Evolutionary conservation across 2,797 vertebrate genomes (phyloP), one percentile per base, ranked within the genome.

Genomic region (Enteromius radiatus): DNA sequence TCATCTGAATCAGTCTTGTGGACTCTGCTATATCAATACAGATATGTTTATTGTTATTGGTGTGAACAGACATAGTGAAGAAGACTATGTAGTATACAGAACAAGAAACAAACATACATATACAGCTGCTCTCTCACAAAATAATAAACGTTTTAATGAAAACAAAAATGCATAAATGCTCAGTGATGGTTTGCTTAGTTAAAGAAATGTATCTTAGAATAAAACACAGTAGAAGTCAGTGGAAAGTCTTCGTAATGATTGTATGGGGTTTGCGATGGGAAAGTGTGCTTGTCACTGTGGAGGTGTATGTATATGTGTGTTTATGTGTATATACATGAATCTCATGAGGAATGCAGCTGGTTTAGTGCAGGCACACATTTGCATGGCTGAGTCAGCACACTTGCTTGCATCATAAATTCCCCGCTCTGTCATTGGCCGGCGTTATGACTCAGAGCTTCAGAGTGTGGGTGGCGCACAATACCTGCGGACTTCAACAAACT

Each of bases 361-460:
- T 26, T 71, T 83, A 76, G 10, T 43, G 36, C 38, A 33, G 21
- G 14, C 21, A 21, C 59, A 43, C 84, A 88, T 90, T 78, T 80
- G 52, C 74, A 86, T 56, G 73, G 38, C 86, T 88, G 87, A 91
- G 77, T 92, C 86, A 90, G 85, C 80, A 88, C 84, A 87, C 70
- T 81, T 83, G 74, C 87, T 74, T 78, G 71, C 36, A 59, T 83
- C 81, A 87, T 76, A 0, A 87, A 83, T 88, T 85, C 41, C 82
- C 76, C 77, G 43, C 2, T 54, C 68, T 63, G 68, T 88, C 75
- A 84, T 75, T 84, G 85, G 84, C 64, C n/a, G 11, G 8, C 1
- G 77, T 28, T 15, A n/a, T 91, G 88, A 92, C 63, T 89, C 89
- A 91, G 15, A 28, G 67, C 52, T 70, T 68, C 21, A 19, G 54